Conservation (phyloP, 2,888 invertebrate species). For the Acanthosoma haemorrhoidale region DNA sequence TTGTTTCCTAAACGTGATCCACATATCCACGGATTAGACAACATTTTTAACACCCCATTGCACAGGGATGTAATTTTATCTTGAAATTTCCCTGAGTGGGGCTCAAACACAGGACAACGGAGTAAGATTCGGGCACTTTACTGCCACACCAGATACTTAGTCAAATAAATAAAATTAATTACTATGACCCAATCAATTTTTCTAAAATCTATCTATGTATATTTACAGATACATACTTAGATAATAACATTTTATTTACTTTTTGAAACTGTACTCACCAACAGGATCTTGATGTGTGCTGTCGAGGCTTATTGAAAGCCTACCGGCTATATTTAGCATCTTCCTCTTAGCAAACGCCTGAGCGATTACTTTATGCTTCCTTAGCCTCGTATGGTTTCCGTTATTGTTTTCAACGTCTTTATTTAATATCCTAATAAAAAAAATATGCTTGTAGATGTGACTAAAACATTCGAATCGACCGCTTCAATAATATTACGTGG, state of each 20-base stretch:
- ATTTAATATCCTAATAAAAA: conserved; percentile 60
- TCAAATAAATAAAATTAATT: not conserved
- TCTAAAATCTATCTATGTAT: not conserved
- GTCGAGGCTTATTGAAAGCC: conserved; percentile 80
- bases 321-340: conserved; percentile 73
- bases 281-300: conserved; percentile 88
- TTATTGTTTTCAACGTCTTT: conserved; percentile 52
- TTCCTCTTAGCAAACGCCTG: conserved; percentile 84
- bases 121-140: no score
- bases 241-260: no score
- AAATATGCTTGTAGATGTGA: conserved; percentile 6
- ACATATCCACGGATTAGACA: no score
- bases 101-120: no score
- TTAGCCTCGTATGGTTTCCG: conserved; percentile 61
- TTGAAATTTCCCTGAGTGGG: no score
- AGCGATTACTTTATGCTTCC: conserved; percentile 86
- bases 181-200: not conserved
- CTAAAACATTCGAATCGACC: no score
- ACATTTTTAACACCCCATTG: no score
- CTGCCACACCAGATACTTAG: no score
- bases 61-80: no score
- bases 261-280: conserved; percentile 44
- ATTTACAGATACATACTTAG: no score
- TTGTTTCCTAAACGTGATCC: no score
- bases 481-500: no score